phyloP scores from a whole-genome alignment of 2,888 invertebrate species.

The Dorcus parallelipipedus region DNA sequence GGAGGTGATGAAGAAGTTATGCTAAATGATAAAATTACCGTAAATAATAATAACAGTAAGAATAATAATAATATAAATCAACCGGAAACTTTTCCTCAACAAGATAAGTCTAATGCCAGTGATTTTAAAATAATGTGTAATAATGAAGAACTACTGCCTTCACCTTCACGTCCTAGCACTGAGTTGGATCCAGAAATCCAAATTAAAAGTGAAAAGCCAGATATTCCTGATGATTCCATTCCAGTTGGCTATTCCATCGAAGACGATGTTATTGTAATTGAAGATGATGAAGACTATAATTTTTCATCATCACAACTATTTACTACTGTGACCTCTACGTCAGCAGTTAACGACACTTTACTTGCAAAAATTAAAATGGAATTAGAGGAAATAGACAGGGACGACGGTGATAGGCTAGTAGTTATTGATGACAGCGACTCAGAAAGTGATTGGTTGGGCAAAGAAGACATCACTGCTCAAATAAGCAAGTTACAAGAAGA shows the following conservation, averaged over 20 bases:
- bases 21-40: neutral
- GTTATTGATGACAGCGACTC: slow-evolving; percentile 9
- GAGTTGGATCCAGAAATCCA: neutral
- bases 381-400: slow-evolving; percentile 2
- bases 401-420: slow-evolving; percentile 14
- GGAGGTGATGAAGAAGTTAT: neutral
- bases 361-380: slow-evolving; percentile 24
- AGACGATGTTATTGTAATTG: slow-evolving; percentile 27
- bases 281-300: slow-evolving; percentile 55
- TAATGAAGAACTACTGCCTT: neutral
- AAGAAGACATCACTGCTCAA: neutral
- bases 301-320: slow-evolving; percentile 56
- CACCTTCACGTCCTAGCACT: neutral
- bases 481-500: neutral
- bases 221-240: neutral
- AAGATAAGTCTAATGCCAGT: neutral
- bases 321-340: slow-evolving; percentile 1
- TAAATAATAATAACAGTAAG: too few species aligned
- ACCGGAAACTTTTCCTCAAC: too few species aligned
- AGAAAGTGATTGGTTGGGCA: neutral
- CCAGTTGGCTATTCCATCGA: slow-evolving; percentile 9
- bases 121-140: neutral
- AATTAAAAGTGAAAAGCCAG: neutral
- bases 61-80: too few species aligned
- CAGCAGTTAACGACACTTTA: slow-evolving; percentile 9